These are phyloP conservation scores for Olivierus martensii DNA, from an alignment of 1,140 invertebrate genomes.

Conservation along the genomic window DNA sequence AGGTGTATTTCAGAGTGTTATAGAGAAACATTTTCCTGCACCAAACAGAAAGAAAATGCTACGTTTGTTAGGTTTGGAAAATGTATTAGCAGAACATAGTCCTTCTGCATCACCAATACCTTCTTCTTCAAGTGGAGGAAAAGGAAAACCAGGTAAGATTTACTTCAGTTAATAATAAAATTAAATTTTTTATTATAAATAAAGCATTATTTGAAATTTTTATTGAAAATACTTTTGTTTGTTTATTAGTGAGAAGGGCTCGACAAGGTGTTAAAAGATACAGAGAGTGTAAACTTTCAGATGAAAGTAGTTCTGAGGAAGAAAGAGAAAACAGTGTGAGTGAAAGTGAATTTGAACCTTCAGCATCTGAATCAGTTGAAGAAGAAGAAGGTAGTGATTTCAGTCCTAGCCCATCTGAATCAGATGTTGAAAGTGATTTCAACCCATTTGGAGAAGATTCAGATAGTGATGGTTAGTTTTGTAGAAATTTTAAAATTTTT, in stretches of 20 bases:
- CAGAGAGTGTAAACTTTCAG: slow-evolving; percentile 23
- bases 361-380: slow-evolving; percentile 25
- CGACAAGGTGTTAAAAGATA: slow-evolving; percentile 29
- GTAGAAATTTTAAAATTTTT: slow-evolving; percentile 20
- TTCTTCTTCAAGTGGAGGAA: slow-evolving; percentile 22
- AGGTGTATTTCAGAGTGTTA: slow-evolving; percentile 83
- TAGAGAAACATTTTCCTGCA: slow-evolving; percentile 95
- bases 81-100: slow-evolving; percentile 7
- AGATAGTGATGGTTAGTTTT: slow-evolving; percentile 67
- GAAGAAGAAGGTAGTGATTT: slow-evolving; percentile 21
- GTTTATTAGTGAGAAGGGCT: slow-evolving; percentile 43
- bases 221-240: slow-evolving; percentile 16
- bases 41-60: slow-evolving; percentile 70
- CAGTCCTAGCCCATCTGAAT: slow-evolving; percentile 23
- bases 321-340: slow-evolving; percentile 4
- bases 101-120: slow-evolving; percentile 11
- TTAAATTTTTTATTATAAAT: not conserved
- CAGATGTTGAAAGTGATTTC: slow-evolving; percentile 61
- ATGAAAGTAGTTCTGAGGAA: slow-evolving; percentile 10
- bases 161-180: slow-evolving; percentile 20
- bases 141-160: slow-evolving; percentile 38
- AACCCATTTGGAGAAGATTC: slow-evolving; percentile 71
- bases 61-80: slow-evolving; percentile 56
- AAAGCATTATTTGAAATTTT: not conserved
- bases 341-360: slow-evolving; percentile 16